phyloP scores from a whole-genome alignment of 2,113 vertebrate species.

The Limanda limanda region DNA sequence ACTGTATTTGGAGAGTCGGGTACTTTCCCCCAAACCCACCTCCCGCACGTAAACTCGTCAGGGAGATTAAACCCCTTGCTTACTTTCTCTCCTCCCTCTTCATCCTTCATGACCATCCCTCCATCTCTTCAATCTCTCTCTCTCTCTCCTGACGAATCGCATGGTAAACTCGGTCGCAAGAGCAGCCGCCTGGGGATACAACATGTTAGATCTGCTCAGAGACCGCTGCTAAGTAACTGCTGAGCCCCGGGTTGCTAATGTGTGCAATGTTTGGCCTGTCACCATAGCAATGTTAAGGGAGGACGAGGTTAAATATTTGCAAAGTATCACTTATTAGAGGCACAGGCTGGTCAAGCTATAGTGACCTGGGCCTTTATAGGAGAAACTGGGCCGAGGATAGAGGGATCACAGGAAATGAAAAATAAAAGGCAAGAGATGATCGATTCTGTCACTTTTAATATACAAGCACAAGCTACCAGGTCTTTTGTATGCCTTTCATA shows the following conservation, averaged over 20 bases:
- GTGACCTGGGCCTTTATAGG: constrained; percentile 6
- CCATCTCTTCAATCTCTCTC: neutral
- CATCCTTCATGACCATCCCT: neutral
- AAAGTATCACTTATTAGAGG: constrained; percentile 59
- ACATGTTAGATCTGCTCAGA: constrained; percentile 46
- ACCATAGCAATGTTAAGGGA: constrained; percentile 59
- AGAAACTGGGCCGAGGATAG: constrained; percentile 3
- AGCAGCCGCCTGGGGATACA: constrained; percentile 17
- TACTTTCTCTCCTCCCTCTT: constrained; percentile 45
- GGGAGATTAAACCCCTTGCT: constrained; percentile 47
- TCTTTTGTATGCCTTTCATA: neutral
- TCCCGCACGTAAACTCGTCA: constrained; percentile 8
- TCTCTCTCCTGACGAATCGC: constrained; percentile 36
- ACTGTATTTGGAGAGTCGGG: constrained; percentile 48
- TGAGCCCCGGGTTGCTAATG: constrained; percentile 43
- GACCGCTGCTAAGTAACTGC: constrained; percentile 56
- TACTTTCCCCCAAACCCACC: constrained; percentile 69
- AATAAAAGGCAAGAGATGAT: neutral
- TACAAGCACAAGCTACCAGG: neutral
- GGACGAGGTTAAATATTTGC: constrained; percentile 74
- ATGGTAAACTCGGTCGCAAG: constrained; percentile 23
- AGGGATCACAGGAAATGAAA: constrained; percentile 13
- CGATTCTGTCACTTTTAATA: neutral
- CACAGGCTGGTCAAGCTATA: constrained; percentile 23
- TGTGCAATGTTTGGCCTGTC: constrained; percentile 69